phyloP scores from a whole-genome alignment of 2,113 vertebrate genomes.

The Ptychochromis oligacanthus region DNA sequence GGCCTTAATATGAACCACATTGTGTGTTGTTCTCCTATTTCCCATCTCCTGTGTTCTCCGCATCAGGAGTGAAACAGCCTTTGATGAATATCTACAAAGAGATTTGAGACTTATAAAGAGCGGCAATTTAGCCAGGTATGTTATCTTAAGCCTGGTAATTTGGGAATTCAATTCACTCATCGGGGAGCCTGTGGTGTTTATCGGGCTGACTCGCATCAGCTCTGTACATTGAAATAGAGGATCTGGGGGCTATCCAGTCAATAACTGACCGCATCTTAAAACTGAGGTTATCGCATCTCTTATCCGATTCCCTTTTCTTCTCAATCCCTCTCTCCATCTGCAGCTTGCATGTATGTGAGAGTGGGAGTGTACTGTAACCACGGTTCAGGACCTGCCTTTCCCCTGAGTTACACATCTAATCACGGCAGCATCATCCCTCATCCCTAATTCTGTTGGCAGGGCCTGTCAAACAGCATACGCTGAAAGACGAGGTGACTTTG shows the following conservation, averaged over 20 bases:
- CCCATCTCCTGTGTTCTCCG: constrained; percentile 61
- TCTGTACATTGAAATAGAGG: constrained; percentile 32
- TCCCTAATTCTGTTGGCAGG: constrained; percentile 76
- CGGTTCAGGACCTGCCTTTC: constrained; percentile 43
- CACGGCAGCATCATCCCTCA: constrained; percentile 71
- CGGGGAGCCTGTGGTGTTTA: constrained; percentile 52
- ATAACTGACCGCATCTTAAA: constrained; percentile 51
- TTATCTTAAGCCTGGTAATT: constrained; percentile 75
- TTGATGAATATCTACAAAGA: constrained; percentile 78
- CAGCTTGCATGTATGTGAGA: neutral
- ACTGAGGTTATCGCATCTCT: constrained; percentile 39
- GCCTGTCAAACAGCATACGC: constrained; percentile 76
- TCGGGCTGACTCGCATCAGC: constrained; percentile 35
- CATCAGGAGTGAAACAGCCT: constrained; percentile 65
- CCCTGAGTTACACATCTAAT: constrained; percentile 73
- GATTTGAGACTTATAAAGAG: constrained; percentile 66
- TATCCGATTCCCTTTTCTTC: neutral
- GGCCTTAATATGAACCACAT: constrained; percentile 67
- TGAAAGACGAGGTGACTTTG: constrained; percentile 78
- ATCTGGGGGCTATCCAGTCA: constrained; percentile 38
- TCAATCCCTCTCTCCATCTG: neutral
- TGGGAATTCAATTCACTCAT: constrained; percentile 63
- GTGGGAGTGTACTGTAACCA: constrained; percentile 6
- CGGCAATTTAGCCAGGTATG: constrained; percentile 73
- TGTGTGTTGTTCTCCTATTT: constrained; percentile 68